A percentile compares a stretch with the other conserved stretches of the same genome.
These are phyloP conservation scores for Homarus gammarus DNA, from an alignment of 2,888 invertebrate genomes.

Conservation along the genomic window DNA sequence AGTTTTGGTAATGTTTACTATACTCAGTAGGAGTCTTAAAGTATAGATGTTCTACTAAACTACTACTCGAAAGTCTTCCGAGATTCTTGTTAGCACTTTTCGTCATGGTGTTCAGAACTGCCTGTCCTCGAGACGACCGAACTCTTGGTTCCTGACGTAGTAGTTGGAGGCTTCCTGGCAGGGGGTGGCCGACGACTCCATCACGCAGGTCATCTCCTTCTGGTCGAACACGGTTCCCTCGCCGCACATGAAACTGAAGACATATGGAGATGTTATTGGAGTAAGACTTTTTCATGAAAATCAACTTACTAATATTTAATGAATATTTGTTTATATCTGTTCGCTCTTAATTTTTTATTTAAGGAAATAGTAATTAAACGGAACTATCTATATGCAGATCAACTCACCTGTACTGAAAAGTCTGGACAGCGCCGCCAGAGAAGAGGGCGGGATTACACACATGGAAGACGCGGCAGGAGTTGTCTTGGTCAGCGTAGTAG, in stretches of 20 bases:
- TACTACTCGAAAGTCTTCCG: too few species aligned
- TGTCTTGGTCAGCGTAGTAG: conserved; percentile 56
- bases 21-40: too few species aligned
- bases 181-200: conserved; percentile 22
- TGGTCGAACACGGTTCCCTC: conserved; percentile 56
- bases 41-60: too few species aligned
- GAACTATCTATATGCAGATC: too few species aligned
- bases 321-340: too few species aligned
- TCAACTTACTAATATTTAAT: too few species aligned
- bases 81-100: too few species aligned
- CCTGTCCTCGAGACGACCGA: conserved; percentile 34
- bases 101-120: neutral
- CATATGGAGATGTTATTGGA: too few species aligned
- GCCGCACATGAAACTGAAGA: conserved; percentile 50
- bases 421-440: conserved; percentile 3
- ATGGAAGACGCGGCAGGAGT: conserved; percentile 48
- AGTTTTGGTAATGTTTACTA: too few species aligned
- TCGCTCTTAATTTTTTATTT: too few species aligned
- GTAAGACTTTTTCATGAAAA: too few species aligned
- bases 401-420: conserved; percentile 25
- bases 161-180: conserved; percentile 35
- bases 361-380: too few species aligned
- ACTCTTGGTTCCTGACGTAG: conserved; percentile 41
- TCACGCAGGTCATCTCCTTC: conserved; percentile 45
- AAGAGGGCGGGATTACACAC: conserved; percentile 39